Evolutionary conservation across 2,888 invertebrate species (phyloP).

Genomic region (Spodoptera picta): DNA sequence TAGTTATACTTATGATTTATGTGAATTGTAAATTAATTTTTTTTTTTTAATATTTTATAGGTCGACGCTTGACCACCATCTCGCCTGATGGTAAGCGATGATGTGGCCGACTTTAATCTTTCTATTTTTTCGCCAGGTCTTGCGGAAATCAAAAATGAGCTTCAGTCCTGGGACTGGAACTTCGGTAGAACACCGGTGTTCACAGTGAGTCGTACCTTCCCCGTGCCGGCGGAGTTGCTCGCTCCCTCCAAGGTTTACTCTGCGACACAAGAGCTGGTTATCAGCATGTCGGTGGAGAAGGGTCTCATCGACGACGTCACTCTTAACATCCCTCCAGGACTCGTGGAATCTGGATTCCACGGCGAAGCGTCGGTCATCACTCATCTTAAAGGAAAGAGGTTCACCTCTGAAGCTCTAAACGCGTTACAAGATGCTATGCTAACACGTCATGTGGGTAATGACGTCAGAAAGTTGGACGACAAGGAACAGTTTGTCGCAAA

Average conservation of each 20-base stretch:
- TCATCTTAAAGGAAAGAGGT: constrained; percentile 90
- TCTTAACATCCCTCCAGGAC: constrained; percentile 89
- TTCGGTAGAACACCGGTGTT: constrained; percentile 96
- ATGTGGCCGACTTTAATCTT: too few species aligned
- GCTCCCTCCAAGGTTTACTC: constrained; percentile 77
- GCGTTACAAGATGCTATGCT: constrained; percentile 89
- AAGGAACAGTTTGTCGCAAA: constrained; percentile 90
- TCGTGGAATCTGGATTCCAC: constrained; percentile 89
- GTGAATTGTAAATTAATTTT: neutral
- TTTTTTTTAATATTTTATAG: too few species aligned
- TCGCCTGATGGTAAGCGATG: too few species aligned
- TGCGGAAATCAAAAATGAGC: constrained; percentile 90
- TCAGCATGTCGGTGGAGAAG: constrained; percentile 90
- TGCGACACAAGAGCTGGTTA: constrained; percentile 86
- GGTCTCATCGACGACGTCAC: constrained; percentile 91
- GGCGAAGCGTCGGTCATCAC: constrained; percentile 91
- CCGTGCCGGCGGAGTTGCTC: constrained; percentile 88
- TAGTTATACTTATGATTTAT: too few species aligned
- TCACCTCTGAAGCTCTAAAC: constrained; percentile 90
- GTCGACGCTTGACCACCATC: too few species aligned
- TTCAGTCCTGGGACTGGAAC: constrained; percentile 96
- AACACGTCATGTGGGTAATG: constrained; percentile 72
- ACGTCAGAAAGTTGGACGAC: constrained; percentile 81
- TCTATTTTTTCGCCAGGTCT: constrained; percentile 87
- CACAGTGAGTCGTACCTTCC: constrained; percentile 90